Conservation (phyloP, 1,140 invertebrate genomes). For the Dreissena rostriformis region DNA sequence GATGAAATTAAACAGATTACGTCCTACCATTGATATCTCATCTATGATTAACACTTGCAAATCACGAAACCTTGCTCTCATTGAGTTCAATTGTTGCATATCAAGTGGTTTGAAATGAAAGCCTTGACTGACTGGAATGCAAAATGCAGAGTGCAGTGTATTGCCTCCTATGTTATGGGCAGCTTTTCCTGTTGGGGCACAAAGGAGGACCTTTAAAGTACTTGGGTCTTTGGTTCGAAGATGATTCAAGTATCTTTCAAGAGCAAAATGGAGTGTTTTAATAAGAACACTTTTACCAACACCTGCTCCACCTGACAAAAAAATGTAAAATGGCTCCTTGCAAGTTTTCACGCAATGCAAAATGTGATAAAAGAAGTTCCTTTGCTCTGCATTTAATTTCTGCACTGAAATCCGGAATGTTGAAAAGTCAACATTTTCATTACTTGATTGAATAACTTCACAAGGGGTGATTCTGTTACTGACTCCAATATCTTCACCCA, state of each 20-base stretch:
- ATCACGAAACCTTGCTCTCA: conserved; percentile 25
- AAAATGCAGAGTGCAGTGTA: conserved; percentile 57
- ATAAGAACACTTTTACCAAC: conserved; percentile 63
- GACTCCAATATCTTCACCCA: conserved; percentile 52
- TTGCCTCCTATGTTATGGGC: conserved; percentile 57
- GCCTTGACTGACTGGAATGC: conserved; percentile 56
- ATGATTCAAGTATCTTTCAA: conserved; percentile 50
- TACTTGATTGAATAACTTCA: not conserved
- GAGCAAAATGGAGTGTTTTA: conserved; percentile 50
- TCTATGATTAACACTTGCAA: conserved; percentile 50
- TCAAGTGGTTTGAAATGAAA: conserved; percentile 59
- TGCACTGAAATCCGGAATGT: conserved; percentile 27
- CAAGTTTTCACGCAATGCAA: conserved; percentile 21
- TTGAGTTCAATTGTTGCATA: conserved; percentile 52
- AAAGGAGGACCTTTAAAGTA: conserved; percentile 35
- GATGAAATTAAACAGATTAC: conserved; percentile 51
- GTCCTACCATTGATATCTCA: conserved; percentile 62
- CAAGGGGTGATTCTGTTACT: not conserved
- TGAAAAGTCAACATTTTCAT: conserved; percentile 33
- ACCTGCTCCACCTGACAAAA: conserved; percentile 63
- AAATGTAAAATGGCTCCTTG: conserved; percentile 44
- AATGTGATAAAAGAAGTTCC: conserved; percentile 30
- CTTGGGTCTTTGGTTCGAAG: conserved; percentile 9
- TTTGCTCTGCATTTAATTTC: conserved; percentile 51
- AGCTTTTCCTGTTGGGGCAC: conserved; percentile 66